Evolutionary conservation across 2,888 invertebrate species (phyloP), one percentile per base, ranked within the genome.

Genomic region (Epicampocera succincta): DNA sequence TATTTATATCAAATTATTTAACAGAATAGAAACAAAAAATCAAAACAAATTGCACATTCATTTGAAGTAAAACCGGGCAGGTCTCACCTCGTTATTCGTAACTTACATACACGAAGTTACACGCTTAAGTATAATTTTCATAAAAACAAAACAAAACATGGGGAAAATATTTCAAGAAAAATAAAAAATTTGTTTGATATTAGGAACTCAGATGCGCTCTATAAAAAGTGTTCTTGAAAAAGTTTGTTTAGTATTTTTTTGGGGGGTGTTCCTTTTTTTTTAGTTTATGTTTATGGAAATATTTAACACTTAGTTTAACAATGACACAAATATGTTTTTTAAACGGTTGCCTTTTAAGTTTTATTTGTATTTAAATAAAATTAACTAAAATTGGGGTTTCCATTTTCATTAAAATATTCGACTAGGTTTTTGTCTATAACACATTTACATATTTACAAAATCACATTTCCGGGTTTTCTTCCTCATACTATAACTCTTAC

Each of bases 151-250:
- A n/a, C 1, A n/a, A 56, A 68, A 68, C 12, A 44, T 15, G 12
- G 0, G 0, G 12, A 29, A 77, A 61, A 46, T 77, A 48, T 42
- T 40, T 9, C 29, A 29, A 29, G 29, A 33, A 77, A 81, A 58
- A 46, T 56, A 81, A 65, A 13, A 71, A 15, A 42, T 17, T 68
- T 60, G 66, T 25, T 60, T 68, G 19, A 56, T 61, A 50, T 77
- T 85, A 85, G 85, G 85, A 85, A 85, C 85, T 85, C 79, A 85
- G 83, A 83, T 84, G 83, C 82, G 85, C 85, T 85, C 84, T 85
- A 46, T 83, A 60, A 60, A 17, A 79, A 78, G 80, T 80, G 78
- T 63, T 58, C 71, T 76, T 71, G 74, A 42, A 77, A 81, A 76
- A 25, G 33, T 50, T 46, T 40, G 13, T 65, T 25, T 54, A 19